These are phyloP conservation scores for Acleris cristana DNA, from an alignment of 2,888 invertebrate species.

Conservation along the genomic window DNA sequence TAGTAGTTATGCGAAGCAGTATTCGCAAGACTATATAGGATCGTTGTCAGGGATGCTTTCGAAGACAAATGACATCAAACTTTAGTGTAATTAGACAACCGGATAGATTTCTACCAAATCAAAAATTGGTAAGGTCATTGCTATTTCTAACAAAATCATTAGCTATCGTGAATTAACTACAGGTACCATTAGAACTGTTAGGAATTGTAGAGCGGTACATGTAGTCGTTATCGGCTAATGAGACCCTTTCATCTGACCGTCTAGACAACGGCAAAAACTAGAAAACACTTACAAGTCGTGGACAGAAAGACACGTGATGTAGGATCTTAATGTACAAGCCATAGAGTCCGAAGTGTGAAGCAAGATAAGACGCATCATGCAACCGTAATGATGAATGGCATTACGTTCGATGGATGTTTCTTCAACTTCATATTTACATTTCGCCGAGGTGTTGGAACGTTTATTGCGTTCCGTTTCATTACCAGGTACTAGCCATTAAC, in stretches of 20 bases:
- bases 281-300: background rate
- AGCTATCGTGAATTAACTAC: background rate
- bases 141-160: too few relatives aligned
- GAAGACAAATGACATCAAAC: background rate
- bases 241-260: slow-evolving; percentile 6
- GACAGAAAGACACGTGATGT: background rate
- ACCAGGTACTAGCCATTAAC: slow-evolving; percentile 1
- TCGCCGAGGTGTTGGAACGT: background rate
- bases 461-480: slow-evolving; percentile 2
- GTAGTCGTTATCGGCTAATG: slow-evolving; percentile 1
- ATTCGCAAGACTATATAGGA: too few relatives aligned
- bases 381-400: slow-evolving; percentile 19
- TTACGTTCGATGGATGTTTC: slow-evolving; percentile 5
- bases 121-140: too few relatives aligned
- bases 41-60: slow-evolving; percentile 13
- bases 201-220: background rate
- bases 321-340: background rate
- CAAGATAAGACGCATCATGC: background rate
- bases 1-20: too few relatives aligned
- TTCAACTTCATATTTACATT: slow-evolving; percentile 7
- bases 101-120: slow-evolving; percentile 1
- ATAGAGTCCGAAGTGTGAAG: background rate
- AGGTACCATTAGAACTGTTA: background rate
- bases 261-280: slow-evolving; percentile 1
- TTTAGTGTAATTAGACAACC: slow-evolving; percentile 11